phyloP scores from a whole-genome alignment of 2,113 vertebrate genomes.

The Microtus montanus region DNA sequence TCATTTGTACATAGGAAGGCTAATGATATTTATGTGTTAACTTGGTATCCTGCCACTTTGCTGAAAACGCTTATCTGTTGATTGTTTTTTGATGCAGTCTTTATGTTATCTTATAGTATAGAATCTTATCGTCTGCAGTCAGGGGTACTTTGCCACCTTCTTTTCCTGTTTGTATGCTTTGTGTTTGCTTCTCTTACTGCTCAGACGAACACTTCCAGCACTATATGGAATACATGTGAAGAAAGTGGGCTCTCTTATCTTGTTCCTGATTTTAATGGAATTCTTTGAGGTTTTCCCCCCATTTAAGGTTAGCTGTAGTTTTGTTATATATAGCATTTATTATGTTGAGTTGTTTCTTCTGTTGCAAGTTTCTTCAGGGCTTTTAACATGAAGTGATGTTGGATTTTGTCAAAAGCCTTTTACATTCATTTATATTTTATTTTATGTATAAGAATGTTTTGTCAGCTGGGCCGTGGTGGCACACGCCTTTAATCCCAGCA shows the following conservation, averaged over 20 bases:
- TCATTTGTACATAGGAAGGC: no score
- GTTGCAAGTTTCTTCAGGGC: not conserved
- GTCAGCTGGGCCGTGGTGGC: no score
- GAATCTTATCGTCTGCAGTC: not conserved
- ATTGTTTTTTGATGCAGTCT: not conserved
- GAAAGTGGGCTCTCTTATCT: not conserved
- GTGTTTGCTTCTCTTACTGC: not conserved
- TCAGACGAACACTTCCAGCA: not conserved
- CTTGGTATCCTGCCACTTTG: not conserved
- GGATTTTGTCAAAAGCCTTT: not conserved
- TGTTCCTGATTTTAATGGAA: not conserved
- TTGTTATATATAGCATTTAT: not conserved
- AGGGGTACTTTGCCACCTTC: not conserved
- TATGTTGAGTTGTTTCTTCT: not conserved
- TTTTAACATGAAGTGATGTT: not conserved
- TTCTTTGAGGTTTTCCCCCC: not conserved
- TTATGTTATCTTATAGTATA: not conserved
- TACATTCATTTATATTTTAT: not conserved
- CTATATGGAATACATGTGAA: not conserved
- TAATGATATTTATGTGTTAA: not conserved
- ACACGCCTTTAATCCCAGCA: not conserved
- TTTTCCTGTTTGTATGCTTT: not conserved
- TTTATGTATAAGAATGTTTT: not conserved
- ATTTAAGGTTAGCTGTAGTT: not conserved
- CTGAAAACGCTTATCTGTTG: not conserved